phyloP scores from a whole-genome alignment of 1,140 invertebrate species.

The Coenobita brevimanus region DNA sequence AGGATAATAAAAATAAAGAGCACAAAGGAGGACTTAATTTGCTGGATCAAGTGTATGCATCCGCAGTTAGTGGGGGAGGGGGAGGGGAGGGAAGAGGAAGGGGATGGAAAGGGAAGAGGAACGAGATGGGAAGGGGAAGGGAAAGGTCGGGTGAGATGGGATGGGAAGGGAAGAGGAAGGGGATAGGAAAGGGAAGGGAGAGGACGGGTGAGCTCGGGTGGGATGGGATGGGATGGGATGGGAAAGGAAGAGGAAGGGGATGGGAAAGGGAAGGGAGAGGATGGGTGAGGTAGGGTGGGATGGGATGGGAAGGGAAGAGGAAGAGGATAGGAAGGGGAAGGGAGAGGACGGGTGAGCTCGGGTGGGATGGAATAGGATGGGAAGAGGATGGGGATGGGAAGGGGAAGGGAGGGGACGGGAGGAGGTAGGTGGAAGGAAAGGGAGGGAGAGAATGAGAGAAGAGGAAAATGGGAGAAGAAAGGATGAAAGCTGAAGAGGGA shows the following conservation, averaged over 20 bases:
- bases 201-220: background rate
- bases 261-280: no score
- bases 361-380: no score
- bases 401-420: no score
- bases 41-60: no score
- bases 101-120: background rate
- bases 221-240: background rate
- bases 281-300: no score
- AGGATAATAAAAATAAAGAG: background rate
- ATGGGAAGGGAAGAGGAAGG: background rate
- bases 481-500: no score
- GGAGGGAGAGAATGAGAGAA: background rate
- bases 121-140: background rate
- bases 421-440: no score
- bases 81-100: background rate
- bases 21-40: background rate
- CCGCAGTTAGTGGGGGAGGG: background rate
- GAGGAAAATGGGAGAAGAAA: no score
- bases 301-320: no score
- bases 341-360: no score
- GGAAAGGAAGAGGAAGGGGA: background rate
- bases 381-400: no score
- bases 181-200: background rate
- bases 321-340: no score
- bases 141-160: background rate